These are phyloP conservation scores for Magallana angulata DNA, from an alignment of 1,140 invertebrate species.

Conservation along the genomic window DNA sequence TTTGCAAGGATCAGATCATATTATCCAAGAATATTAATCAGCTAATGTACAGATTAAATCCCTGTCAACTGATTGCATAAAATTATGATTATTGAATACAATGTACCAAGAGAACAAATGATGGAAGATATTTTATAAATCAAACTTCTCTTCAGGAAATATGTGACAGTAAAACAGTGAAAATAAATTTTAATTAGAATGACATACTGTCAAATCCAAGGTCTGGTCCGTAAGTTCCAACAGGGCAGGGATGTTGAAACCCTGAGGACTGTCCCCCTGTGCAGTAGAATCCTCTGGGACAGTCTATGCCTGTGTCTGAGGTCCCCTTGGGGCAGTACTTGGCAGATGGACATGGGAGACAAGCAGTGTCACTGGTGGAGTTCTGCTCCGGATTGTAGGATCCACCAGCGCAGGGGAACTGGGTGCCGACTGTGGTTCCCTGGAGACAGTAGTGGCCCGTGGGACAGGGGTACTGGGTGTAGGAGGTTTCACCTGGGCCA, in stretches of 20 bases:
- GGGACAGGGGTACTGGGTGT: constrained; percentile 65
- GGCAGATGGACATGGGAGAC: constrained; percentile 68
- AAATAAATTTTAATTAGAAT: neutral
- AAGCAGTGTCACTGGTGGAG: constrained; percentile 61
- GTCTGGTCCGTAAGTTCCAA: constrained; percentile 72
- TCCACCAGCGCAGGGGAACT: constrained; percentile 74
- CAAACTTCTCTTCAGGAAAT: neutral
- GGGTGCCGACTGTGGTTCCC: constrained; percentile 65
- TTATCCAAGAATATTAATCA: too few relatives aligned
- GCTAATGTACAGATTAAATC: too few relatives aligned
- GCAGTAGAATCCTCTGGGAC: constrained; percentile 76
- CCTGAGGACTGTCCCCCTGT: constrained; percentile 63
- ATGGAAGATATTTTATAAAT: too few relatives aligned
- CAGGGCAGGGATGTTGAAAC: constrained; percentile 72
- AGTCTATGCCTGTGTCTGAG: constrained; percentile 56
- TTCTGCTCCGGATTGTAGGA: constrained; percentile 68
- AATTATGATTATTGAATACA: too few relatives aligned
- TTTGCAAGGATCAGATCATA: too few relatives aligned
- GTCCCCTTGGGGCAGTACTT: constrained; percentile 70
- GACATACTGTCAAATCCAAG: constrained; percentile 70
- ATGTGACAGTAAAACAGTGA: neutral
- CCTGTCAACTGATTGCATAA: too few relatives aligned
- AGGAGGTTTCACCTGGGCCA: constrained; percentile 65
- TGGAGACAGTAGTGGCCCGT: constrained; percentile 72
- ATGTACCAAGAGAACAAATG: too few relatives aligned